Evolutionary conservation across 2,113 vertebrate genomes (phyloP).

Genomic region (Tylochromis polylepis): DNA sequence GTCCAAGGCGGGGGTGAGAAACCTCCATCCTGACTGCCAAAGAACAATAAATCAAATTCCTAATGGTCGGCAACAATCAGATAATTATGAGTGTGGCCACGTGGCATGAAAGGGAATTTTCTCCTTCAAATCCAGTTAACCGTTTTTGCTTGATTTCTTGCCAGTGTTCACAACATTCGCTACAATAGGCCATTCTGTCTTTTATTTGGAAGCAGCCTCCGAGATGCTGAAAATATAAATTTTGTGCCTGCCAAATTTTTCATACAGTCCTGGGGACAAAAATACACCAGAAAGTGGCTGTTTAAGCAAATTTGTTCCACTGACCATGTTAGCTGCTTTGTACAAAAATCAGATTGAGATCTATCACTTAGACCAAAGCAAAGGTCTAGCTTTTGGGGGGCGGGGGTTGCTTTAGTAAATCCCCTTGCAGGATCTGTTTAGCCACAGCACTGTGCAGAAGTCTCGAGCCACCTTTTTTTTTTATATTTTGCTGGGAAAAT

Average conservation of each 20-base stretch:
- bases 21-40: constrained; percentile 63
- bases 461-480: neutral
- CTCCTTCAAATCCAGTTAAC: constrained; percentile 50
- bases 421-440: neutral
- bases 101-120: constrained; percentile 55
- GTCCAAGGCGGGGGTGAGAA: constrained; percentile 49
- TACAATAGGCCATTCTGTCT: neutral
- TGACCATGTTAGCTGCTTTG: neutral
- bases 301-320: neutral
- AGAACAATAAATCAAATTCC: constrained; percentile 72
- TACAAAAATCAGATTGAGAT: neutral
- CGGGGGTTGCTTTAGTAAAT: neutral
- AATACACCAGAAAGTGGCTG: neutral
- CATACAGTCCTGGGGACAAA: neutral
- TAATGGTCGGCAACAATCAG: constrained; percentile 66
- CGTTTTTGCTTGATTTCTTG: constrained; percentile 36
- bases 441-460: neutral
- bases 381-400: too few relatives aligned
- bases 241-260: neutral
- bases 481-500: neutral
- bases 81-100: constrained; percentile 62
- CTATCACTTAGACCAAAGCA: neutral
- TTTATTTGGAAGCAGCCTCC: neutral
- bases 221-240: neutral
- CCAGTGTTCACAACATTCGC: neutral